phyloP scores from a whole-genome alignment of 2,888 invertebrate genomes.

The Ornithoptera priamus region DNA sequence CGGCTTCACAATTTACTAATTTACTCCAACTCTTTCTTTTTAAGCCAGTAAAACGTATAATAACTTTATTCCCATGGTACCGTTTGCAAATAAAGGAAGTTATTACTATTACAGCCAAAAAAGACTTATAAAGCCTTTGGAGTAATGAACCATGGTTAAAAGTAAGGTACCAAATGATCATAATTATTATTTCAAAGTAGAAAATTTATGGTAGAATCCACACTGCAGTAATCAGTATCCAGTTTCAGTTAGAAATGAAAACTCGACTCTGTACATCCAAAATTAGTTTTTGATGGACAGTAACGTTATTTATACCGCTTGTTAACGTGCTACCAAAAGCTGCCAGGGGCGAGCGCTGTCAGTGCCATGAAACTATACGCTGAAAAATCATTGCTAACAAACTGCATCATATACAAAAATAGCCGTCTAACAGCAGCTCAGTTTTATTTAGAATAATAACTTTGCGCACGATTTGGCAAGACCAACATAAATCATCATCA shows the following conservation, averaged over 20 bases:
- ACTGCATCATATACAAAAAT: slow-evolving; percentile 61
- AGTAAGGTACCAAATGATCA: too few relatives aligned
- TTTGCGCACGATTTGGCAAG: slow-evolving; percentile 58
- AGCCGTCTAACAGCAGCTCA: slow-evolving; percentile 40
- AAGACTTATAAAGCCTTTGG: too few relatives aligned
- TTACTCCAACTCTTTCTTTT: too few relatives aligned
- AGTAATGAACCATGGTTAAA: too few relatives aligned
- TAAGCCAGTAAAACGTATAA: too few relatives aligned
- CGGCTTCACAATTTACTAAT: too few relatives aligned
- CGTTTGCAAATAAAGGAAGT: too few relatives aligned
- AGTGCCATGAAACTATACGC: slow-evolving; percentile 65
- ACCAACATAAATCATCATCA: slow-evolving; percentile 66
- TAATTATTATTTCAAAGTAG: background rate
- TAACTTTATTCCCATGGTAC: too few relatives aligned
- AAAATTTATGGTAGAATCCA: slow-evolving; percentile 18
- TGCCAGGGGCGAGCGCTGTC: slow-evolving; percentile 47
- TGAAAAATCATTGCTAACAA: slow-evolving; percentile 59
- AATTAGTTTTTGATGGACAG: slow-evolving; percentile 65
- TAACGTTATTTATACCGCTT: slow-evolving; percentile 62
- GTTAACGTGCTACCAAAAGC: slow-evolving; percentile 61
- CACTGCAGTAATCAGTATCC: slow-evolving; percentile 36
- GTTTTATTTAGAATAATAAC: slow-evolving; percentile 53
- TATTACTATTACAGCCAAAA: too few relatives aligned
- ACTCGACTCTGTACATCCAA: slow-evolving; percentile 45
- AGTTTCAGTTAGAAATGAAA: slow-evolving; percentile 37